phyloP scores from a whole-genome alignment of 2,797 vertebrate genomes.

The Octomys mimax region DNA sequence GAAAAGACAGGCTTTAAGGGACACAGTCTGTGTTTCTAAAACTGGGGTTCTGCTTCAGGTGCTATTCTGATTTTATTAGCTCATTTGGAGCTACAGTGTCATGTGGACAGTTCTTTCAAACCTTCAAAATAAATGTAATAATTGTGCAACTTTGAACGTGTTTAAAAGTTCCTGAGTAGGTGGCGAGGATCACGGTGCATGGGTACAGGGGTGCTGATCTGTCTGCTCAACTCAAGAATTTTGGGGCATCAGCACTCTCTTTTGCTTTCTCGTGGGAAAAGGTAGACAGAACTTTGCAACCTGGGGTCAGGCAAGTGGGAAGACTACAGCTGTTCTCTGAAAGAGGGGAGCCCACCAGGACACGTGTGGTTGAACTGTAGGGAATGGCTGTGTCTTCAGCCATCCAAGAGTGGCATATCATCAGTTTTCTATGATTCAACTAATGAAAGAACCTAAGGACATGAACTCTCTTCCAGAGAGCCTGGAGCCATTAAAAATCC shows the following conservation, averaged over 20 bases:
- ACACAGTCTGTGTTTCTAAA: background rate
- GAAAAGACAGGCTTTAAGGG: background rate
- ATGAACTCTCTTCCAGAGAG: background rate
- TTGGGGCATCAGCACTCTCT: background rate
- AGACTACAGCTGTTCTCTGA: background rate
- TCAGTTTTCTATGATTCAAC: background rate
- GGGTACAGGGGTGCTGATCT: background rate
- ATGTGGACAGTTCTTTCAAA: background rate
- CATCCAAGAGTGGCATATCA: background rate
- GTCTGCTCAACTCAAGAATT: background rate
- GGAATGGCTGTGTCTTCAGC: background rate
- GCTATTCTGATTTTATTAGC: background rate
- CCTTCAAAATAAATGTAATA: conserved; percentile 9
- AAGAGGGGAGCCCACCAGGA: background rate
- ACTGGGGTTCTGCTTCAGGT: background rate
- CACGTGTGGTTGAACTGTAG: background rate
- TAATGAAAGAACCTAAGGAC: conserved; percentile 30
- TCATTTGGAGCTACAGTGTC: background rate
- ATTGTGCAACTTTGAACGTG: background rate
- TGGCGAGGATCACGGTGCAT: background rate
- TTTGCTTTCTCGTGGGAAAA: background rate
- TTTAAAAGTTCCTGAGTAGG: background rate
- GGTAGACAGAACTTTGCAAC: background rate
- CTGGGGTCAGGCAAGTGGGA: background rate
- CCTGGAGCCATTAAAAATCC: background rate